Evolutionary conservation across 2,888 invertebrate genomes (phyloP).

Genomic region (Ormyrus nitidulus): DNA sequence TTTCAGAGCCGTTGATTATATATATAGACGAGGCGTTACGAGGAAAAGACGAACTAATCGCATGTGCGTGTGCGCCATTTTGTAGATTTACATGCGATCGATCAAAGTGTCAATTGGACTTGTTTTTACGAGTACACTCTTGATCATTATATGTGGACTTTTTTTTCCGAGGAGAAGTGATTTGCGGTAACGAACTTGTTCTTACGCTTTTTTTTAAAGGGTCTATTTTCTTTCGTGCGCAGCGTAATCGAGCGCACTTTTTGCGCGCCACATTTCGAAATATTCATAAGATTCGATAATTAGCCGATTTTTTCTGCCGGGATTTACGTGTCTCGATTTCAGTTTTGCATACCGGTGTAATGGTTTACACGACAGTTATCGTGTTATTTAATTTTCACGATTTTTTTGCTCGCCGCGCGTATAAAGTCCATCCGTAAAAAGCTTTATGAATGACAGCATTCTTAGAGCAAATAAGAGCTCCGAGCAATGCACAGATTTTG

Average conservation of each 20-base stretch:
- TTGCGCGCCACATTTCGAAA: neutral
- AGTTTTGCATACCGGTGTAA: neutral
- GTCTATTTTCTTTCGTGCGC: neutral
- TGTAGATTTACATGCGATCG: conserved; percentile 15
- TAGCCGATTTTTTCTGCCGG: neutral
- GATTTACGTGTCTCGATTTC: neutral
- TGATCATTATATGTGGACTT: conserved; percentile 13
- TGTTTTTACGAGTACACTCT: neutral
- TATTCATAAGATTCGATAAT: conserved; percentile 13
- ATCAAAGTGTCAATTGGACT: conserved; percentile 22
- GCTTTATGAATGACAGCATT: neutral
- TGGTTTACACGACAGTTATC: too few relatives aligned
- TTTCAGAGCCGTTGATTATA: neutral
- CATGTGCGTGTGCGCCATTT: neutral
- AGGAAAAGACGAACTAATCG: conserved; percentile 1
- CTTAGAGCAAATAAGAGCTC: neutral
- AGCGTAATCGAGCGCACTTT: neutral
- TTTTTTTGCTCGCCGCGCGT: neutral
- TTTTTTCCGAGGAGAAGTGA: conserved; percentile 8
- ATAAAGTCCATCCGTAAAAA: neutral
- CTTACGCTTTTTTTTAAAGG: neutral
- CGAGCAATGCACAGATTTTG: neutral
- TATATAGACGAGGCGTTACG: neutral
- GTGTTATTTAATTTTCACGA: too few relatives aligned
- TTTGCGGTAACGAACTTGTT: conserved; percentile 36